Base-by-base conservation (phyloP, 2,888 invertebrate species). In the Lacanobia oleracea region DNA sequence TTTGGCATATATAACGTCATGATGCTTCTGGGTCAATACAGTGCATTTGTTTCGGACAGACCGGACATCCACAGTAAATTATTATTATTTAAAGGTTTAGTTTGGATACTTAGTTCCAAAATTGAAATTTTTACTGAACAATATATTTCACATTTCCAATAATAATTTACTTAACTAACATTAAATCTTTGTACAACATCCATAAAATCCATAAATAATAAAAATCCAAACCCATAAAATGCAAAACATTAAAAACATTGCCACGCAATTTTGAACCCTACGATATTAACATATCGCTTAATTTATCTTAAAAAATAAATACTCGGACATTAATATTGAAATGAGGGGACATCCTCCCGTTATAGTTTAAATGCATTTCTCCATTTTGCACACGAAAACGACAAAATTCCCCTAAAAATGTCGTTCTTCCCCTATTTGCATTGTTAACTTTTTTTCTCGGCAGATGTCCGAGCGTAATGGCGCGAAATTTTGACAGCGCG, bases 401-500 rank as follows among this genome's bases (percentile, higher is more conserved):
- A 82, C 89, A 86, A 89, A 91, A 93, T 94, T 91, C 93, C 95
- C 95, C 94, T 93, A 95, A 96, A 96, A 95, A 95, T 94, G 93
- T 94, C 90, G 86, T 88, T 82, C 88, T 88, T 86, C 94, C 95
- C 95, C 94, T 94, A 95, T 95, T 95, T 95, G 94, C 94, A 95
- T 95, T 96, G 95, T 94, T 91, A 92, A 94, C 88, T 87, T 91
- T 94, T 95, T 94, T 91, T 90, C 88, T 83, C 91, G 86, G 84
- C 96, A 96, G 95, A 95, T 96, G 96, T 91, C 92, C 92, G 88
- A 87, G 86, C 90, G 94, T 94, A 95, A 96, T 95, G 95, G 95
- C 94, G 95, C 95, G 95, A 94, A 93, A 94, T 95, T 95, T 95
- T 95, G 94, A 94, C 94, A 95, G 93, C 89, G 93, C 93, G 92